These are phyloP conservation scores for Athrips mouffetella DNA, from an alignment of 2,888 invertebrate species.

Conservation along the genomic window DNA sequence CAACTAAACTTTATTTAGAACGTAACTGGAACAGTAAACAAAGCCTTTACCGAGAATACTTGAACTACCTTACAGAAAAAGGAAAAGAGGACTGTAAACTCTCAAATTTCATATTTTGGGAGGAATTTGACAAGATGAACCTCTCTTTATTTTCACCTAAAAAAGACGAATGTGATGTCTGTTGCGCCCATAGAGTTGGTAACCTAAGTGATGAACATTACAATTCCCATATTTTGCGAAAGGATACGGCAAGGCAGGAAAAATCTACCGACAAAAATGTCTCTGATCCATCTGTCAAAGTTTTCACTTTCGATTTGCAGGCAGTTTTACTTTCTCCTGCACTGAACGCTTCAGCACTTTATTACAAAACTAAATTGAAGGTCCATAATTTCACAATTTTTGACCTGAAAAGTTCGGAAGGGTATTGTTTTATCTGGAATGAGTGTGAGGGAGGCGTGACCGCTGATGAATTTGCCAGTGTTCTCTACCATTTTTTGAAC, in stretches of 20 bases:
- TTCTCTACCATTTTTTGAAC: too few species aligned
- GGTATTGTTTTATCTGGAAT: constrained; percentile 32
- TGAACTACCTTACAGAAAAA: not conserved
- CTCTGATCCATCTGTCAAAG: constrained; percentile 10
- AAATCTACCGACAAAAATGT: constrained; percentile 13
- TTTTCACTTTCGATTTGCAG: constrained; percentile 13
- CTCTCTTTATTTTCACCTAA: not conserved
- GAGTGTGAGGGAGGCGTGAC: too few species aligned
- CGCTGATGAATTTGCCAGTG: too few species aligned
- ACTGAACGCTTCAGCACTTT: constrained; percentile 12
- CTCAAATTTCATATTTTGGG: too few species aligned
- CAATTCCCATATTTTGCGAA: not conserved
- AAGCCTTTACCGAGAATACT: constrained; percentile 1
- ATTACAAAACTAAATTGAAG: constrained; percentile 13
- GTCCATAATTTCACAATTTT: constrained; percentile 5
- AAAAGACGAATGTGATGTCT: constrained; percentile 2
- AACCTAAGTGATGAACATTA: not conserved
- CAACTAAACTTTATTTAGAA: too few species aligned
- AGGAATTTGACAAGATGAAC: too few species aligned
- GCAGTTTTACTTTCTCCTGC: constrained; percentile 11
- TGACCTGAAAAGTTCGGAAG: not conserved
- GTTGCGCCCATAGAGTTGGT: not conserved
- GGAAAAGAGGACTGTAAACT: not conserved
- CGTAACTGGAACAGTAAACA: too few species aligned
- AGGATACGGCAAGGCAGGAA: constrained; percentile 12